Conservation (phyloP, 2,797 vertebrate genomes). For the Anguilla megastoma region DNA sequence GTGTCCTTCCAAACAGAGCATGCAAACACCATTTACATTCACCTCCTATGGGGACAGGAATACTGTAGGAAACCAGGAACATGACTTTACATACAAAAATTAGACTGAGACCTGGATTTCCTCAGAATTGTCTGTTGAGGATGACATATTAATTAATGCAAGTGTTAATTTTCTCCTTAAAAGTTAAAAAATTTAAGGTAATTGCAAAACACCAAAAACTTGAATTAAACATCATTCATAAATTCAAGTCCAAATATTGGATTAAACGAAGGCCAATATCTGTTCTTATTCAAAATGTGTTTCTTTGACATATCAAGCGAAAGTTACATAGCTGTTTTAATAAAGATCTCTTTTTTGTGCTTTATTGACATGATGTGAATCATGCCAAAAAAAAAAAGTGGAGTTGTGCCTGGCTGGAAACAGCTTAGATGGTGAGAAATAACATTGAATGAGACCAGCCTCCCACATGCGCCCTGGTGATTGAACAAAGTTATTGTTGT, state of each 20-base stretch:
- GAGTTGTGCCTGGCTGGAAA: not conserved
- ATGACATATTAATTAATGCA: not conserved
- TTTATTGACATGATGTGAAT: not conserved
- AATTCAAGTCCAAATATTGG: too few relatives aligned
- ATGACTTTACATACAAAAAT: not conserved
- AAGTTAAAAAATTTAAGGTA: too few relatives aligned
- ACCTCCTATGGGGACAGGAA: not conserved
- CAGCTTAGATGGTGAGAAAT: not conserved
- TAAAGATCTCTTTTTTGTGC: not conserved
- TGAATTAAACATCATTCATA: not conserved
- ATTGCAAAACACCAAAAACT: not conserved
- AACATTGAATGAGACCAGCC: not conserved
- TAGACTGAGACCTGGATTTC: not conserved
- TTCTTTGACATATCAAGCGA: too few relatives aligned
- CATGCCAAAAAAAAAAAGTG: too few relatives aligned
- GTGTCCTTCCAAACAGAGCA: conserved; percentile 9
- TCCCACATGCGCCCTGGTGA: not conserved
- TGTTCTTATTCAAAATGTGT: too few relatives aligned
- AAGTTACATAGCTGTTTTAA: too few relatives aligned
- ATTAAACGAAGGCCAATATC: too few relatives aligned
- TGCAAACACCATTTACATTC: not conserved
- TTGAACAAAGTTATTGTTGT: not conserved
- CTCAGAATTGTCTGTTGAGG: not conserved
- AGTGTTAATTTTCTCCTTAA: too few relatives aligned
- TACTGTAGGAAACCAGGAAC: not conserved